Evolutionary conservation across 2,113 vertebrate genomes (phyloP), one percentile per base, ranked within the genome.

Genomic region (Syngnathoides biaculeatus): DNA sequence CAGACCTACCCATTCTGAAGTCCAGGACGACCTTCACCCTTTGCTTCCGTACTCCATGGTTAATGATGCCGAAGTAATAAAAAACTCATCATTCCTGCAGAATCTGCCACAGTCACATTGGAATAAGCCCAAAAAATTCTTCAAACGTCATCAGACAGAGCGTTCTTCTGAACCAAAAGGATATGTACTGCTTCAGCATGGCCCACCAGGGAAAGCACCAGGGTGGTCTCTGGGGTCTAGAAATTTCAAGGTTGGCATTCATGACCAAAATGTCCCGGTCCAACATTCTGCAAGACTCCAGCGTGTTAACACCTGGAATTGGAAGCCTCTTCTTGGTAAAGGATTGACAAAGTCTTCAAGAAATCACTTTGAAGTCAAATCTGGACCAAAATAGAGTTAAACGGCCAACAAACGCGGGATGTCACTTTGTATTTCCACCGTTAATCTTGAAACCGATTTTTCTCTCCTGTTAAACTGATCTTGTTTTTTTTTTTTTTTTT

Each of bases 131-230:
- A 75, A 58, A 10, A 73, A 75, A 47, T 64, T 22, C 1, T 47
- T 5, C 3, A 50, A 73, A 65, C 5, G n/a, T 24, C 14, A 75
- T 57, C 55, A 42, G 19, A 9, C 20, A 35, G 43, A 40, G 7
- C 0, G 45, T 1, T 11, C 65, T 24, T 63, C 65, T 66, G 71
- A 63, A 6, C 52, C 70, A 19, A 69, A 65, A 17, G 52, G 24
- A 45, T 76, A 78, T 69, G 17, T 79, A 6, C 67, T 87, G 9
- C 69, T 87, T 11, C 73, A 83, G 48, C 56, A 69, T 39, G 80
- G 76, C 6, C 84, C 81, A 58, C 80, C 81, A 48, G 72, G 67
- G 22, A 69, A 48, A 42, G 62, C 74, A 30, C 40, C 52, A 0
- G 64, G 10, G 17, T 9, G 17, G 8, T 66, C 64, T 2, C 4